Percentiles rank a stretch among this genome's conserved stretches.
Evolutionary conservation across 2,888 invertebrate genomes (phyloP).

Genomic region (Adelognathus sp.): DNA sequence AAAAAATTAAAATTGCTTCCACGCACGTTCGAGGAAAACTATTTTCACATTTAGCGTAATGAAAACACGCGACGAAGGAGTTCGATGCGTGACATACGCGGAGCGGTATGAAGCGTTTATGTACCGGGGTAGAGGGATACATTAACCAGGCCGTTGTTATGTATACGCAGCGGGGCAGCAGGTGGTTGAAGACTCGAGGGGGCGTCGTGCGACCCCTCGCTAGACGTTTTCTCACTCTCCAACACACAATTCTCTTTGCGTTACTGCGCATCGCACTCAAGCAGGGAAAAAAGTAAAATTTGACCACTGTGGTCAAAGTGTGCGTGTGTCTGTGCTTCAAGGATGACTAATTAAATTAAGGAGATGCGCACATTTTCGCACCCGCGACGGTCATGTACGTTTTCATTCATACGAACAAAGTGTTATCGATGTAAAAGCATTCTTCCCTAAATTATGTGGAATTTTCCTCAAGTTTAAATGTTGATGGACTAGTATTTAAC

Average conservation of each 20-base stretch:
- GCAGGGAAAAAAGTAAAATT: conserved; percentile 29
- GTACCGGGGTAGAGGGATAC: neutral
- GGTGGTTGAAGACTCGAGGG: conserved; percentile 78
- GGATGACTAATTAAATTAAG: conserved; percentile 73
- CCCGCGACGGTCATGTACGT: too few species aligned
- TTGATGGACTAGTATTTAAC: neutral
- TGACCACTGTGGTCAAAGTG: conserved; percentile 2
- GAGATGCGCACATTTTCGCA: too few species aligned
- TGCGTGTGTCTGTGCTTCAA: too few species aligned
- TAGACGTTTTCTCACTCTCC: conserved; percentile 33
- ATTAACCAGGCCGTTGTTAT: conserved; percentile 26
- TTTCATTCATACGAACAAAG: too few species aligned
- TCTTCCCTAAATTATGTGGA: too few species aligned
- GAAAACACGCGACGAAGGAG: conserved; percentile 56
- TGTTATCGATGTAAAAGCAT: too few species aligned
- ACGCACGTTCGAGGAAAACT: conserved; percentile 37
- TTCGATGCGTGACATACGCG: conserved; percentile 55
- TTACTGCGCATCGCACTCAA: too few species aligned
- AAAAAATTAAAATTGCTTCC: conserved; percentile 44
- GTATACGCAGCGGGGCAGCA: conserved; percentile 70
- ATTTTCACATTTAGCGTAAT: conserved; percentile 36
- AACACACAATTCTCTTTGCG: neutral
- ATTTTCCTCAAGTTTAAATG: too few species aligned
- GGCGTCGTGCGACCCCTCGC: conserved; percentile 70
- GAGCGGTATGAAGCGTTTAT: conserved; percentile 4